These are phyloP conservation scores for Aporrectodea caliginosa DNA, from an alignment of 1,140 invertebrate species.

Conservation along the genomic window DNA sequence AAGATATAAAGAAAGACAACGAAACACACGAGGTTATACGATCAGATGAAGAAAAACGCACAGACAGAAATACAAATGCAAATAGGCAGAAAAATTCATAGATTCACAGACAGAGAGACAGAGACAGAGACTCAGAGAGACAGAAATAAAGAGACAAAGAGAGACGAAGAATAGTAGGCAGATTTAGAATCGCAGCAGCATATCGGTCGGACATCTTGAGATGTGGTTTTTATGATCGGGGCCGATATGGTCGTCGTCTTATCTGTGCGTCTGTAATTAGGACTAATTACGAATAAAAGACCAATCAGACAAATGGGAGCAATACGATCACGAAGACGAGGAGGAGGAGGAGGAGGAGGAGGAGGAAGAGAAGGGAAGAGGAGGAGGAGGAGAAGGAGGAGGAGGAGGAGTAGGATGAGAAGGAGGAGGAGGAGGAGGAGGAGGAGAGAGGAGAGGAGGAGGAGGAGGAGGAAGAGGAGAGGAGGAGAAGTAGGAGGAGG, in stretches of 20 bases:
- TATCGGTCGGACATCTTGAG: too few species aligned
- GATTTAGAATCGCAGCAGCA: too few species aligned
- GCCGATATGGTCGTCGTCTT: too few species aligned
- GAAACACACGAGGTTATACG: neutral
- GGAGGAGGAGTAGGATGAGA: neutral
- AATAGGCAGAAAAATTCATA: too few species aligned
- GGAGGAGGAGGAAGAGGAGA: neutral
- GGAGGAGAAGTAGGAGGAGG: neutral
- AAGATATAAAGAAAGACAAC: neutral
- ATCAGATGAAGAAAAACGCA: neutral
- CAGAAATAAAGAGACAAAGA: too few species aligned
- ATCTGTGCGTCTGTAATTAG: too few species aligned
- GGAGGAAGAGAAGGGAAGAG: neutral
- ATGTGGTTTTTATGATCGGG: too few species aligned
- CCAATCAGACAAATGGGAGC: neutral
- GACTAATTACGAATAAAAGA: too few species aligned
- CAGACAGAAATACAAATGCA: neutral
- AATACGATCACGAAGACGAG: neutral
- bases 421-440: neutral
- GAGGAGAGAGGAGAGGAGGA: neutral
- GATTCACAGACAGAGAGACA: too few species aligned
- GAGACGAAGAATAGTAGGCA: too few species aligned
- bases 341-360: neutral
- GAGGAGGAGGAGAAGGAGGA: neutral
- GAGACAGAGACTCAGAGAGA: too few species aligned